Base-by-base conservation (phyloP, 2,113 vertebrate species). In the Halichoerus grypus region DNA sequence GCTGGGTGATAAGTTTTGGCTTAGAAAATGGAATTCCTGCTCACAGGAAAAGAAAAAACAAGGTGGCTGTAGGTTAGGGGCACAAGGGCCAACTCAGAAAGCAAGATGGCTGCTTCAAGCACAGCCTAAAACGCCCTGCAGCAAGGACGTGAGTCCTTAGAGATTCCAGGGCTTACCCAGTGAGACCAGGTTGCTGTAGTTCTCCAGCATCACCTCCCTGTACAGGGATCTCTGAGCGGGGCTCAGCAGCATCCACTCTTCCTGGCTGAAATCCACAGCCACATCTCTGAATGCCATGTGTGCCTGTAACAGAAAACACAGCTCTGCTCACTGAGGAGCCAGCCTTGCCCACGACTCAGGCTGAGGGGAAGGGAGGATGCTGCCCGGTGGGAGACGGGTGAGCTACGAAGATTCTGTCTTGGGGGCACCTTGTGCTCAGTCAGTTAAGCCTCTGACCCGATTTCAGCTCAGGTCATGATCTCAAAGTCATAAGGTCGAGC, bases 201-300 rank as follows among this genome's bases (percentile, higher is more conserved):
- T 98, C 49, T 98, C 97, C 96, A 97, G 80, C 98, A 98, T 98
- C 95, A 98, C 98, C 36, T 98, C 98, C 57, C 91, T 86, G 84
- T 98, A 98, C 33, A 98, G 94, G 24, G 87, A 87, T 89, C 96
- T 97, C 92, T 98, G 98, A 69, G 97, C 96, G 14, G 98, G 96
- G 36, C 91, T 97, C 94, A 98, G 88, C 79, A 97, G 67, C 63
- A 81, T 24, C 98, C 98, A 98, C 89, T 98, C 98, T 15, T 98
- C 98, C 28, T 87, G 90, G 16, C 97, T 97, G 88, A 98, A 98
- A 49, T 90, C 81, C 90, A 98, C 97, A 39, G 98, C 97, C 42
- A 98, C 96, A n/a, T 98, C 98, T 83, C 96, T 95, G 88, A 98
- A 98, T 14, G 96, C 97, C 98, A 98, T 98, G 87, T 92, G 97